Evolutionary conservation across 1,140 invertebrate genomes (phyloP), one percentile per base, ranked within the genome.

Genomic region (Luehdorfia chinensis): DNA sequence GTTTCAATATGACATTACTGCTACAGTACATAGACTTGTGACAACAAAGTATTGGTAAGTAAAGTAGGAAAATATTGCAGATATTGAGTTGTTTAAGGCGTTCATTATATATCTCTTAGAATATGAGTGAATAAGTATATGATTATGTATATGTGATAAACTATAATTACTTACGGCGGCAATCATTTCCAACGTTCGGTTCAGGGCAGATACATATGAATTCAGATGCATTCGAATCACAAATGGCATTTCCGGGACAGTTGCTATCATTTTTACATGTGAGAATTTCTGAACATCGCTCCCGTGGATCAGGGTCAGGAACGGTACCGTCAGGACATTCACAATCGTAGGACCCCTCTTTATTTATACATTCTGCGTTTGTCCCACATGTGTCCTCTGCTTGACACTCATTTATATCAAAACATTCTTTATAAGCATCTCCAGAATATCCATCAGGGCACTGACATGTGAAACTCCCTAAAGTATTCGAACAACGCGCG

Each of bases 181-280:
- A 97, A 74, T 96, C 94, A 55, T 96, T 95, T 63, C 95, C 95
- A 62, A 96, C 88, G 68, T 97, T 97, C 0, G 96, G 96, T 64
- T 96, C 94, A 1, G 95, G 95, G 75, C 96, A 97, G 11, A 96
- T 79, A 71, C 96, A 97, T n/a, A n/a, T n/a, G n/a, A n/a, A n/a
- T n/a, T n/a, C n/a, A 57, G 93, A 90, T 47, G 92, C 91, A 46
- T 92, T 89, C 2, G 84, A 63, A 66, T 96, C 93, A 67, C 96
- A 97, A 57, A 96, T 88, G n/a, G 95, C 91, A 87, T 97, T 97
- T 59, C 95, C 95, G 13, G 95, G 95, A 79, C 96, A 97, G 50
- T 96, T 93, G 31, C 89, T 88, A 57, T 95, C 91, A 2, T 70
- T 73, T 19, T 89, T 88, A 66, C 96, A 97, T 7, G 91, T 93